These are phyloP conservation scores for Orientallactaga sibirica DNA, from an alignment of 2,797 vertebrate genomes.

Conservation along the genomic window DNA sequence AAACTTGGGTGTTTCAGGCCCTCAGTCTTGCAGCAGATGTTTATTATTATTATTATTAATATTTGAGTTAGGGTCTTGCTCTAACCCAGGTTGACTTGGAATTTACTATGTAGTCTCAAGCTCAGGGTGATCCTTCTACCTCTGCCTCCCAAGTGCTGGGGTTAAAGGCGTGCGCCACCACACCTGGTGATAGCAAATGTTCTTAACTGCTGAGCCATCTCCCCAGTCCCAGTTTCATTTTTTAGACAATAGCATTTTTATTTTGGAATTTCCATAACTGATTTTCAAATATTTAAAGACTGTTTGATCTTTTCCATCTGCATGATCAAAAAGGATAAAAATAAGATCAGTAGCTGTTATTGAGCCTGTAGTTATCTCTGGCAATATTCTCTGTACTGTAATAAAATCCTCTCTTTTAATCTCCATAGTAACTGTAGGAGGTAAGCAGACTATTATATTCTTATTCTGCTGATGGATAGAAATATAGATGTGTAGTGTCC, in stretches of 20 bases:
- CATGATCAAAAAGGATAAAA: background rate
- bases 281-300: background rate
- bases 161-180: too few relatives aligned
- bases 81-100: too few relatives aligned
- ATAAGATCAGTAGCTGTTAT: background rate
- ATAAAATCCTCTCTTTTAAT: background rate
- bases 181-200: too few relatives aligned
- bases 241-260: slow-evolving; percentile 10
- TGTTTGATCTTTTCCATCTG: background rate
- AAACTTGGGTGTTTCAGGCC: too few relatives aligned
- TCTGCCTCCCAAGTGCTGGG: too few relatives aligned
- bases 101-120: too few relatives aligned
- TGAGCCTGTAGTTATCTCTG: background rate
- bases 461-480: background rate
- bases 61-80: too few relatives aligned
- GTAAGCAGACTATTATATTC: background rate
- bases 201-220: too few relatives aligned
- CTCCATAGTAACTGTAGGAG: background rate
- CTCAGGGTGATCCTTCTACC: too few relatives aligned
- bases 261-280: background rate
- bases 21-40: too few relatives aligned
- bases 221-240: background rate
- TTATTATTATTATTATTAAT: too few relatives aligned
- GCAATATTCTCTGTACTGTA: background rate
- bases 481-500: background rate